These are phyloP conservation scores for Chlorops oryzae DNA, from an alignment of 1,140 invertebrate species.

Conservation along the genomic window DNA sequence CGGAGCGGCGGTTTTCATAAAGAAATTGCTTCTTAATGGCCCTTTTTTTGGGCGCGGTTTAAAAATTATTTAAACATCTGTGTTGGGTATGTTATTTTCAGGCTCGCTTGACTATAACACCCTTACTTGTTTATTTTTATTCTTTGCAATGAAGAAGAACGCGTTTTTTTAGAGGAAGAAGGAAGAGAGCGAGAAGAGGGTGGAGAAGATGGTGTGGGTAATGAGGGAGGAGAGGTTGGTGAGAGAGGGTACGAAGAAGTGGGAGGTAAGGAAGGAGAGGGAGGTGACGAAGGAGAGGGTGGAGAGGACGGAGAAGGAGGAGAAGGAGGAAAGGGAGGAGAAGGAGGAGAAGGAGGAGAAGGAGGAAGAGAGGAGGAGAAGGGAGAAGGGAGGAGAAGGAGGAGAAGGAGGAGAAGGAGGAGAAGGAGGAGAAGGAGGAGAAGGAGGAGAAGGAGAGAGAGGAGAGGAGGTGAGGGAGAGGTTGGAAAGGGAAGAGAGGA, in stretches of 20 bases:
- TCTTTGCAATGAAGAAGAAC: too few species aligned
- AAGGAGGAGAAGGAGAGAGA: not conserved
- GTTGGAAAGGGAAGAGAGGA: not conserved
- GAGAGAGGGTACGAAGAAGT: not conserved
- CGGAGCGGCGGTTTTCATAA: too few species aligned
- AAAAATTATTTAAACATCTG: too few species aligned
- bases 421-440: not conserved
- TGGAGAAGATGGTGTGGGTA: not conserved
- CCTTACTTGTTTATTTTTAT: too few species aligned
- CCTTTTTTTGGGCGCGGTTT: too few species aligned
- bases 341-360: not conserved
- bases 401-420: not conserved
- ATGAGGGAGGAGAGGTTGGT: not conserved
- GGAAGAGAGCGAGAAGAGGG: not conserved
- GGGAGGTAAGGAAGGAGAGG: not conserved
- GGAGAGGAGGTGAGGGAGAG: not conserved
- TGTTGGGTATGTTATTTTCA: too few species aligned
- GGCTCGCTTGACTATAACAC: too few species aligned
- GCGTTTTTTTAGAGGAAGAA: conserved; percentile 7
- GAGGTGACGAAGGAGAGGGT: not conserved
- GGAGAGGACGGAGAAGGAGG: not conserved
- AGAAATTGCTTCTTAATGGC: too few species aligned
- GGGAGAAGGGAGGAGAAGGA: not conserved
- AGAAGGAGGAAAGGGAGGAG: not conserved
- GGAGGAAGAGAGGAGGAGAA: not conserved